Evolutionary conservation across 2,888 invertebrate species (phyloP).

Genomic region (Synergus umbraculus): DNA sequence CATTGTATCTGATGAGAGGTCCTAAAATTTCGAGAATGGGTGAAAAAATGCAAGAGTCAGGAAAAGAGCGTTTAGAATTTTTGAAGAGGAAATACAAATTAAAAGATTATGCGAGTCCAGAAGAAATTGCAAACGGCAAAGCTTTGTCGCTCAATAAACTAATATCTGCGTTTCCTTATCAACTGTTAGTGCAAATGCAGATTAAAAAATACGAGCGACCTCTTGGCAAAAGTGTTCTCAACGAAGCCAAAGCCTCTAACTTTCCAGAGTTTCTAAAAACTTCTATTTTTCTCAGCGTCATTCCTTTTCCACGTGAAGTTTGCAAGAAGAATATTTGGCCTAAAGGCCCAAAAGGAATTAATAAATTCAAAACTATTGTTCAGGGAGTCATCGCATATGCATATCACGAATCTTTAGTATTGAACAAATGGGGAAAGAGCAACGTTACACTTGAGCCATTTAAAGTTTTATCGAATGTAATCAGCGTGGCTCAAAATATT

Average conservation of each 20-base stretch:
- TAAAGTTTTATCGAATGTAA: not conserved
- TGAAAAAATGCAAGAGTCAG: not conserved
- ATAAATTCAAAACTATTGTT: not conserved
- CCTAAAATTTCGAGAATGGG: conserved; percentile 16
- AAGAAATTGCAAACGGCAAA: not conserved
- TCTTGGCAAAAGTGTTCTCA: not conserved
- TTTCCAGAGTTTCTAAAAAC: conserved; percentile 9
- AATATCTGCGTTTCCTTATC: conserved; percentile 22
- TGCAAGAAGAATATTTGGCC: not conserved
- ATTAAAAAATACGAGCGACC: not conserved
- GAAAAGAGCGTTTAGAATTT: not conserved
- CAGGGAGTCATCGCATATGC: not conserved
- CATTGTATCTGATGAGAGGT: conserved; percentile 3
- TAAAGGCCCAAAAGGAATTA: not conserved
- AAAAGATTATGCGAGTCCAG: conserved; percentile 20
- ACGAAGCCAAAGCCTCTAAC: not conserved
- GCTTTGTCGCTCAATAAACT: conserved; percentile 4
- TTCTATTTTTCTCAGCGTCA: conserved; percentile 19
- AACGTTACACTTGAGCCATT: not conserved
- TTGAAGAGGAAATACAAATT: conserved; percentile 16
- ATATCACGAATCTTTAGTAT: not conserved
- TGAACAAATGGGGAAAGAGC: conserved; percentile 2
- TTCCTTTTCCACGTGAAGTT: conserved; percentile 1
- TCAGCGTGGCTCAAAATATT: conserved; percentile 24
- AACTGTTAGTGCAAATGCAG: not conserved